phyloP scores from a whole-genome alignment of 2,113 vertebrate species.

The Siniperca chuatsi region DNA sequence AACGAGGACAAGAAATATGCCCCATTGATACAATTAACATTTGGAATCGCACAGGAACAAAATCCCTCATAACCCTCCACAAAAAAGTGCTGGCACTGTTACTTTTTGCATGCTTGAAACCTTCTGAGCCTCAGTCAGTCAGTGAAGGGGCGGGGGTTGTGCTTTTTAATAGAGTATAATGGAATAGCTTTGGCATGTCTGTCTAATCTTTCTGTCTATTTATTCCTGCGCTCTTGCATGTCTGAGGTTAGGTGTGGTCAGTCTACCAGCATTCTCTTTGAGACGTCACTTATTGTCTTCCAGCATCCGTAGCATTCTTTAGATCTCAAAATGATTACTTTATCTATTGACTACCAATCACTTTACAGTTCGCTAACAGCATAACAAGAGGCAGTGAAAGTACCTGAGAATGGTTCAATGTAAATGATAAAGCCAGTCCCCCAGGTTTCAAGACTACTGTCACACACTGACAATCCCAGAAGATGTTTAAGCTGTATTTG shows the following conservation, averaged over 20 bases:
- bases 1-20: conserved; percentile 9
- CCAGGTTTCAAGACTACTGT: background rate
- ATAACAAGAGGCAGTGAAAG: background rate
- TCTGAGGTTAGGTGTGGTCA: background rate
- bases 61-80: background rate
- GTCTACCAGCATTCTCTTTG: background rate
- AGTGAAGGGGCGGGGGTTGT: background rate
- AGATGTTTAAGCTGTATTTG: background rate
- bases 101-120: background rate
- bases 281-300: background rate
- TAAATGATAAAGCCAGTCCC: background rate
- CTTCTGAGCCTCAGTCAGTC: background rate
- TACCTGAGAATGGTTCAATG: background rate
- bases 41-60: conserved; percentile 10
- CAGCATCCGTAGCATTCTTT: background rate
- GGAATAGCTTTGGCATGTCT: background rate
- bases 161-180: background rate
- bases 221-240: background rate
- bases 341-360: background rate
- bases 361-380: background rate
- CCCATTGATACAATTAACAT: conserved; percentile 53
- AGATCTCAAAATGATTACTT: background rate
- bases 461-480: conserved; percentile 1
- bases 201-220: background rate
- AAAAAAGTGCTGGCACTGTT: background rate